Evolutionary conservation across 2,113 vertebrate species (phyloP).

Genomic region (Peromyscus californicus): DNA sequence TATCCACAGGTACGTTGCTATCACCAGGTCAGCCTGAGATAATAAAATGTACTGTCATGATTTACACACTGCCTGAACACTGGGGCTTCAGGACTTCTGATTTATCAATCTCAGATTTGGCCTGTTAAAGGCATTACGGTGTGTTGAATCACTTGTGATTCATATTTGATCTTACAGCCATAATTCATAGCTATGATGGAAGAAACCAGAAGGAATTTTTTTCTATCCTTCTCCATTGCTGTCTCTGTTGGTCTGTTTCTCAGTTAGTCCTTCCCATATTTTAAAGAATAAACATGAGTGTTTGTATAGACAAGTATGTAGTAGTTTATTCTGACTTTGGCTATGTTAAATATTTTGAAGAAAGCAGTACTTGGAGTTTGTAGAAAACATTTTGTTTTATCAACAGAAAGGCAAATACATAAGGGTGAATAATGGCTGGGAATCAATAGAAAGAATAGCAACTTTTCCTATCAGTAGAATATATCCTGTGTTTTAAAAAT

Average conservation of each 20-base stretch:
- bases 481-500: background rate
- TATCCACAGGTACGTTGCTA: background rate
- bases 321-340: background rate
- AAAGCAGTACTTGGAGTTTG: background rate
- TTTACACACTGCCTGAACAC: conserved; percentile 49
- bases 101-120: conserved; percentile 48
- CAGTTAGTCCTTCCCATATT: background rate
- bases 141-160: conserved; percentile 64
- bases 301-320: background rate
- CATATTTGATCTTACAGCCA: conserved; percentile 22
- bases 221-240: background rate
- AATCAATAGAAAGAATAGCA: background rate
- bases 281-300: background rate
- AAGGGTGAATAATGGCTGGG: background rate
- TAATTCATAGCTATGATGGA: conserved; percentile 57
- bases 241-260: conserved; percentile 46
- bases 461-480: background rate
- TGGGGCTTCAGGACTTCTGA: background rate
- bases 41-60: conserved; percentile 47
- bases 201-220: background rate
- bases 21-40: conserved; percentile 15
- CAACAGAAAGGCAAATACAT: background rate
- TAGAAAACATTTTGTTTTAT: conserved; percentile 14
- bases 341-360: background rate
- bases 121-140: conserved; percentile 41